These are phyloP conservation scores for Callithrix jacchus DNA, from an alignment of 2,113 vertebrate species.

Conservation along the genomic window DNA sequence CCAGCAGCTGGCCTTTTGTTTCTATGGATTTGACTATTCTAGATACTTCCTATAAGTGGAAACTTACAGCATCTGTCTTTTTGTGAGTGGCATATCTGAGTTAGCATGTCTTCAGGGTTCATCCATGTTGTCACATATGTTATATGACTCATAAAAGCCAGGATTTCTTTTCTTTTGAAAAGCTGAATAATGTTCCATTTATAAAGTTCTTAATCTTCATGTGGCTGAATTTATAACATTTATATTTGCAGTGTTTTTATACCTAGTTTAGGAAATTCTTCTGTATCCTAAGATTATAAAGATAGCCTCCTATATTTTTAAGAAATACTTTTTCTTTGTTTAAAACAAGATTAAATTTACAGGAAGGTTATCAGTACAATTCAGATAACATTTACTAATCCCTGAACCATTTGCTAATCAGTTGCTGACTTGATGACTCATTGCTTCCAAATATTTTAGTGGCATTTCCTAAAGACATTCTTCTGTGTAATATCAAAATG, in stretches of 20 bases:
- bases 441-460: neutral
- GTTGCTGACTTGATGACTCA: neutral
- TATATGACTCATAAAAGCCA: neutral
- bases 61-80: neutral
- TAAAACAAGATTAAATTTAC: neutral
- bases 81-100: neutral
- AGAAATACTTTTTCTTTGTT: neutral
- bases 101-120: neutral
- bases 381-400: neutral
- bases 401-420: neutral
- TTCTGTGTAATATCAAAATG: neutral
- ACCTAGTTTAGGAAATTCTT: neutral
- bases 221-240: neutral
- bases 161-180: neutral
- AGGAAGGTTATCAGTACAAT: neutral
- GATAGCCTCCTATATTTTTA: neutral
- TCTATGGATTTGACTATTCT: neutral
- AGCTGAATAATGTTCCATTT: neutral
- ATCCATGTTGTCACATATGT: neutral
- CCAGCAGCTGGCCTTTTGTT: too few species aligned
- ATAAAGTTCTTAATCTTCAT: neutral
- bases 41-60: neutral
- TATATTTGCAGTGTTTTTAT: neutral
- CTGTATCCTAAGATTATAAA: neutral
- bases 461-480: neutral